These are phyloP conservation scores for Ostrea denselamellosa DNA, from an alignment of 1,140 invertebrate genomes.

Conservation along the genomic window DNA sequence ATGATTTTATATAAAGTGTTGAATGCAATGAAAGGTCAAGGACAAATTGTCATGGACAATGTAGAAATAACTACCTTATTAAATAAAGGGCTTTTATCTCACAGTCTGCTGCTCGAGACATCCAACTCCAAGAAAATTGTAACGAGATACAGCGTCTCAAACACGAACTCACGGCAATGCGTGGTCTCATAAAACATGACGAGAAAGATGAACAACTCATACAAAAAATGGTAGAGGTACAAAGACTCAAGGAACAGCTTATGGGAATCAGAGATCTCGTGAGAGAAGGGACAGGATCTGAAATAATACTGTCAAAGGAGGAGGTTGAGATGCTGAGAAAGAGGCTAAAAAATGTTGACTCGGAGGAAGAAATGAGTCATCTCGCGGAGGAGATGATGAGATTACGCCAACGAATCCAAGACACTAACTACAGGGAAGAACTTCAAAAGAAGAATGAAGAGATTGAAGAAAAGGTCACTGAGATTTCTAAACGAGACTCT, in stretches of 20 bases:
- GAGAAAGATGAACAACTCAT: not conserved
- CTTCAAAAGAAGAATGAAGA: conserved; percentile 43
- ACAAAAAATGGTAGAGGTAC: not conserved
- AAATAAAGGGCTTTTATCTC: conserved; percentile 36
- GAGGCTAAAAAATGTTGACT: conserved; percentile 38
- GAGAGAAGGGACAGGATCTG: not conserved
- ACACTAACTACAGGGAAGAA: not conserved
- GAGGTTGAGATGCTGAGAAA: conserved; percentile 43
- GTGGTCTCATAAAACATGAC: not conserved
- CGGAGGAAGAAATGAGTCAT: conserved; percentile 37
- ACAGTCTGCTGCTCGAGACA: conserved; percentile 43
- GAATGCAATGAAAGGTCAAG: not conserved
- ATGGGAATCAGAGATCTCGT: not conserved
- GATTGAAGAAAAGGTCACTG: too few species aligned
- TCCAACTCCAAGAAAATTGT: conserved; percentile 54
- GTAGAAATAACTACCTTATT: not conserved
- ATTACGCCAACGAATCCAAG: conserved; percentile 20
- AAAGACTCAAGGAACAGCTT: conserved; percentile 21
- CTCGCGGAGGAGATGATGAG: conserved; percentile 51
- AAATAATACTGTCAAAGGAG: conserved; percentile 41
- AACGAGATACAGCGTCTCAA: conserved; percentile 53
- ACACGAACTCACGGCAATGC: conserved; percentile 51
- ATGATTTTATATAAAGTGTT: not conserved
- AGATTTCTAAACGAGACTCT: conserved; percentile 46
- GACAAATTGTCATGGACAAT: not conserved